Evolutionary conservation across 2,797 vertebrate genomes (phyloP), one percentile per base, ranked within the genome.

Genomic region (Manis crassicaudata): DNA sequence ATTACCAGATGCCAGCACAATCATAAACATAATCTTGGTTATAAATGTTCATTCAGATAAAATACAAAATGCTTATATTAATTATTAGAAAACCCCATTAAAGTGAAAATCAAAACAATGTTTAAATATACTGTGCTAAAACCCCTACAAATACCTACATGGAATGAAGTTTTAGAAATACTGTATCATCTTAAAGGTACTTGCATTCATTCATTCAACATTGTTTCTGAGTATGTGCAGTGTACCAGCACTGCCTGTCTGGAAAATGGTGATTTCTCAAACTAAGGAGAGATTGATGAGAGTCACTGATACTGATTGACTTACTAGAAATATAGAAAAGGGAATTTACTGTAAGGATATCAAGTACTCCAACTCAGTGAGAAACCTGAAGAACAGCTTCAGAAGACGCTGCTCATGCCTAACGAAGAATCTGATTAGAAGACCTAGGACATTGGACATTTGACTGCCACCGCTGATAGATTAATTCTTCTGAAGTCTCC

Each of bases 61-160:
- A 91, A 95, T 10, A 89, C 20, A 75, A 87, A 70, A 81, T 72
- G 13, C 17, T 92, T 62, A 70, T 32, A 62, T 85, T 92, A 86
- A 92, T 96, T 92, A 92, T 62, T 85, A 91, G 46, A 75, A 93
- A 97, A 79, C 52, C 1, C 7, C 25, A 77, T 79, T 20, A 80
- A 95, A 93, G 35, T 52, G 14, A 95, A 92, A 87, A 23, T 18
- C n/a, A 89, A 81, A 23, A 75, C 46, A 50, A 16, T 1, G 23
- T 76, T 58, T 43, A 62, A 70, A 56, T 43, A 56, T 40, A 25
- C 72, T 60, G 54, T 67, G 20, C 32, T 93, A 63, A 58, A 85
- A 62, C 85, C 58, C 40, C 11, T 68, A 90, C 58, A 17, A 83
- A 87, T 82, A 35, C 17, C 37, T 77, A 68, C 63, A 52, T 63